Conservation (phyloP, 2,113 vertebrate species). For the Chlamydotis undulata region DNA sequence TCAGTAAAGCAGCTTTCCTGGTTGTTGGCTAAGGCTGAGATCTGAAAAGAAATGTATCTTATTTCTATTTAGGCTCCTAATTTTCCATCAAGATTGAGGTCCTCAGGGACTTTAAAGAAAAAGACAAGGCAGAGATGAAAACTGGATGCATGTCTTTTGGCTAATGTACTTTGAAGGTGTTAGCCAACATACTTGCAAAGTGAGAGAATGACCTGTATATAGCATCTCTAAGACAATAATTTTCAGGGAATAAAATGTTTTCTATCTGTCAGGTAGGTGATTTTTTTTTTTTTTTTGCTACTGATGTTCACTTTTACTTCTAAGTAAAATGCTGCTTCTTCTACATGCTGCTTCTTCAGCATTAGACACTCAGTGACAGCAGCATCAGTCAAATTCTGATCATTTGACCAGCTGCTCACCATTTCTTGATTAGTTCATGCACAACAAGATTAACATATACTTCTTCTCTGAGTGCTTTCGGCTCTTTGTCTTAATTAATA, state of each 20-base stretch:
- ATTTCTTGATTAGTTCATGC: background rate
- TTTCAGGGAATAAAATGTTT: background rate
- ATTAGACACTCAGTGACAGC: background rate
- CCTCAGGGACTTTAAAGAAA: background rate
- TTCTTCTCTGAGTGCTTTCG: background rate
- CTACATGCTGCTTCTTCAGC: background rate
- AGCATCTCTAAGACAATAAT: background rate
- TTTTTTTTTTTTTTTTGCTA: background rate
- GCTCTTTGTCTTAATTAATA: background rate
- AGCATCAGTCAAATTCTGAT: background rate
- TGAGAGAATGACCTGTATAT: background rate
- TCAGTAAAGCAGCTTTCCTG: background rate
- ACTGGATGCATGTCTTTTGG: rapidly evolving
- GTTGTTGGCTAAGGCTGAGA: background rate
- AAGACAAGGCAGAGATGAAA: background rate
- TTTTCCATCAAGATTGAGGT: background rate
- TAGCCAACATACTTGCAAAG: background rate
- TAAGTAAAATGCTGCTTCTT: too few relatives aligned
- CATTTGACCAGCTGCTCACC: constrained; percentile 4
- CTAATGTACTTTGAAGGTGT: background rate
- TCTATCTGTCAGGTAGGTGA: background rate
- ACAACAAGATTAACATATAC: background rate
- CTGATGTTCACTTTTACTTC: background rate
- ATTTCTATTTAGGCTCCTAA: background rate
- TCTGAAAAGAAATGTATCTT: background rate